Evolutionary conservation across 2,797 vertebrate genomes (phyloP).

Genomic region (Halcyon badia): DNA sequence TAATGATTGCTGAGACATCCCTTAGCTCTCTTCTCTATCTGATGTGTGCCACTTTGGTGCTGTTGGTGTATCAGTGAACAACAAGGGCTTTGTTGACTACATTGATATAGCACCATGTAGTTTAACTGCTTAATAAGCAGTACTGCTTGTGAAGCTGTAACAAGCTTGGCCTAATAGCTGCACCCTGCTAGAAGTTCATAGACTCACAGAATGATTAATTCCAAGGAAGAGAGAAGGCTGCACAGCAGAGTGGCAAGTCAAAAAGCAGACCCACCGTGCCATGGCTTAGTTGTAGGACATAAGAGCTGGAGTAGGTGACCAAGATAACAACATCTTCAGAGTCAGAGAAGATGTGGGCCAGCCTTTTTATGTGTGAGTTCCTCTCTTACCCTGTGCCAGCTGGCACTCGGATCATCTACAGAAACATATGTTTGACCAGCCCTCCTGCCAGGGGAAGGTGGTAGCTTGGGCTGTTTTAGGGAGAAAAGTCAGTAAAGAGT

Average conservation of each 20-base stretch:
- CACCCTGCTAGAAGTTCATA: background rate
- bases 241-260: background rate
- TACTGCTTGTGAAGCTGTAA: background rate
- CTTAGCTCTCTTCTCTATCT: background rate
- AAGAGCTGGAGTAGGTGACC: background rate
- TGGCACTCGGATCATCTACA: conserved; percentile 16
- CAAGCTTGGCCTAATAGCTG: background rate
- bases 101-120: background rate
- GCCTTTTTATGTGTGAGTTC: conserved; percentile 6
- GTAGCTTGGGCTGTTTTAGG: background rate
- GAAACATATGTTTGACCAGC: conserved; percentile 46
- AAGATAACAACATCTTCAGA: background rate
- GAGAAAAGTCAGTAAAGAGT: background rate
- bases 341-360: background rate
- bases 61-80: background rate
- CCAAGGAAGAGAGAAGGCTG: background rate
- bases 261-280: background rate
- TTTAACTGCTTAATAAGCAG: conserved; percentile 24
- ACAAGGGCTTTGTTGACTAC: background rate
- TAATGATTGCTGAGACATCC: background rate
- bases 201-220: background rate
- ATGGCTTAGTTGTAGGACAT: background rate
- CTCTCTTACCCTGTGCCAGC: background rate
- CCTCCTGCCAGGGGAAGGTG: conserved; percentile 1
- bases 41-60: background rate